These are phyloP conservation scores for Diachasmimorpha longicaudata DNA, from an alignment of 1,140 invertebrate species.

Conservation along the genomic window DNA sequence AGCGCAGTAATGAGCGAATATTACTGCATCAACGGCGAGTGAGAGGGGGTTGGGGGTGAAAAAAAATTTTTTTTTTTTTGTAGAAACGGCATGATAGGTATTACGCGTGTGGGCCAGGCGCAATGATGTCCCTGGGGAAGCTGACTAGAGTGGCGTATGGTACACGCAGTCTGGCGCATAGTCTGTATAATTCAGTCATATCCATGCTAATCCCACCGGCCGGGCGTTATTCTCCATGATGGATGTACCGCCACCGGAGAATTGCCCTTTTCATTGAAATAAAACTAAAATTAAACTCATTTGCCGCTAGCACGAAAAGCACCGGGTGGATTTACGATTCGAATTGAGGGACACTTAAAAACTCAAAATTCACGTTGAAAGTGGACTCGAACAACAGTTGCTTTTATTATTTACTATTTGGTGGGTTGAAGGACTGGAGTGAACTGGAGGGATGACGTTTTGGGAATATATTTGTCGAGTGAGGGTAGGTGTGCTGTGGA, in stretches of 20 bases:
- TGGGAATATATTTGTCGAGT: too few species aligned
- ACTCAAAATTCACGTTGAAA: too few species aligned
- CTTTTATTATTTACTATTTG: too few species aligned
- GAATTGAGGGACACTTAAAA: not conserved
- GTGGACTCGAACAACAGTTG: too few species aligned
- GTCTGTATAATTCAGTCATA: constrained; percentile 59
- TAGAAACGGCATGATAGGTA: not conserved
- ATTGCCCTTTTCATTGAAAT: constrained; percentile 58
- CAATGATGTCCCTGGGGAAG: constrained; percentile 44
- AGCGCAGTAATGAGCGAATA: not conserved
- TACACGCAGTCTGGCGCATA: constrained; percentile 55
- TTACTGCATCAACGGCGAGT: not conserved
- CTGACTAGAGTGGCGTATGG: constrained; percentile 45
- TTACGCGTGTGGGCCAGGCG: constrained; percentile 20
- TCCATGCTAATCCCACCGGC: constrained; percentile 56
- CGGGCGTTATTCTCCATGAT: constrained; percentile 53
- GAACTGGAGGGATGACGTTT: too few species aligned
- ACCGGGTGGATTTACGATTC: constrained; percentile 40
- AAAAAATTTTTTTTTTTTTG: too few species aligned
- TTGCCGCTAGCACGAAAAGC: constrained; percentile 36
- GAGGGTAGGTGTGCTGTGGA: too few species aligned
- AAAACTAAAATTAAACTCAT: constrained; percentile 58
- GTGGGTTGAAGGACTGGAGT: too few species aligned
- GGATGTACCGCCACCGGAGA: constrained; percentile 52
- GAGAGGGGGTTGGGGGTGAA: not conserved